phyloP scores from a whole-genome alignment of 1,140 invertebrate species.

The Cherax destructor region DNA sequence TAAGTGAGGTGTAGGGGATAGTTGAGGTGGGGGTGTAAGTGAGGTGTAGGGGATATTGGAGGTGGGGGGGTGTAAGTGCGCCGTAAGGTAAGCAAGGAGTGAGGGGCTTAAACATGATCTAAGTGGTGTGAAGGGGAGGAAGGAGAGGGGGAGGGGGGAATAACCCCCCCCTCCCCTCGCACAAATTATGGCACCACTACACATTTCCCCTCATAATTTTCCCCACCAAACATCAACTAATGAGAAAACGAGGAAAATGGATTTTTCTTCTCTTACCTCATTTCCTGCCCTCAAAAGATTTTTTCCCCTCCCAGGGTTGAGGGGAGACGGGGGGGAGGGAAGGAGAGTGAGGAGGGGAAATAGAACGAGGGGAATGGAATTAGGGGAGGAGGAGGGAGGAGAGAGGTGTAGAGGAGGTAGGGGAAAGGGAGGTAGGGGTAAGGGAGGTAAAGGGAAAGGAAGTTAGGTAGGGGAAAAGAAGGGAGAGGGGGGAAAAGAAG shows the following conservation, averaged over 20 bases:
- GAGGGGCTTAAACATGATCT: too few species aligned
- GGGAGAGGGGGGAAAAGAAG: conserved; percentile 23
- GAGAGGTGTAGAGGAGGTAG: not conserved
- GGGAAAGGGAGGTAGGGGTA: not conserved
- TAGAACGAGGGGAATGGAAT: not conserved
- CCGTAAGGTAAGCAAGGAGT: too few species aligned
- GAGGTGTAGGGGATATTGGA: too few species aligned
- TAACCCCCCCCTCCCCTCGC: conserved; percentile 30
- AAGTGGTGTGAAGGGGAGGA: too few species aligned
- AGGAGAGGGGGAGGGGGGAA: conserved; percentile 6
- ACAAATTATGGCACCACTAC: conserved; percentile 62
- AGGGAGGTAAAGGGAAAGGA: not conserved
- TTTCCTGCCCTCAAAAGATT: conserved; percentile 63
- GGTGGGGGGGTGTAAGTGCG: too few species aligned
- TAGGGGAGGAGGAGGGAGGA: not conserved
- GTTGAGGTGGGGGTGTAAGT: not conserved
- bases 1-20: not conserved
- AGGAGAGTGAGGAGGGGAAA: not conserved
- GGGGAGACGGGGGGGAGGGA: not conserved
- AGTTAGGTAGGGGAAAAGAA: conserved; percentile 31
- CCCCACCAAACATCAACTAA: conserved; percentile 60
- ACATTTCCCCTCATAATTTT: conserved; percentile 66
- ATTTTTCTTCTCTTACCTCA: conserved; percentile 64
- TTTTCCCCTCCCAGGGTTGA: conserved; percentile 32
- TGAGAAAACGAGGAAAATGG: conserved; percentile 67